phyloP scores from a whole-genome alignment of 2,888 invertebrate species.

The Pristionchus mayeri region DNA sequence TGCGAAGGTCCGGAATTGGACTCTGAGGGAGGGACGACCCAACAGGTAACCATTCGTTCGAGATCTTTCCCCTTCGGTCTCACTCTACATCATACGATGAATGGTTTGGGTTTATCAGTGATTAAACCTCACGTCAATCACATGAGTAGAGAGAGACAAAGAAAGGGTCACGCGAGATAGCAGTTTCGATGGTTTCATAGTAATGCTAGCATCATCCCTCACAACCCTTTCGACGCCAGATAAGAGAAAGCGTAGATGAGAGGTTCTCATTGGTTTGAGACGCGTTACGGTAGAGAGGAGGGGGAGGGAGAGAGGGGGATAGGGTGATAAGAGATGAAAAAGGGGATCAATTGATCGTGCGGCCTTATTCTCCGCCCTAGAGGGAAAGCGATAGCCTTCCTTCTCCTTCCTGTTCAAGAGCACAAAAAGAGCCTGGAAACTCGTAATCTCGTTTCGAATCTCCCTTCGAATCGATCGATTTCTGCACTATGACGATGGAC shows the following conservation, averaged over 20 bases:
- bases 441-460: slow-evolving; percentile 26
- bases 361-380: slow-evolving; percentile 43
- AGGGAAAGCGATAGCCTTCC: slow-evolving; percentile 2
- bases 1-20: slow-evolving; percentile 76
- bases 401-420: slow-evolving; percentile 13
- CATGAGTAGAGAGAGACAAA: too few species aligned
- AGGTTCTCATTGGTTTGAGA: slow-evolving; percentile 33
- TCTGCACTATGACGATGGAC: slow-evolving; percentile 14
- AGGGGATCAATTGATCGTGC: slow-evolving; percentile 28
- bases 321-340: slow-evolving; percentile 19
- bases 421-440: slow-evolving; percentile 7
- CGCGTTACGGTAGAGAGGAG: neutral
- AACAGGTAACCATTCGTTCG: slow-evolving; percentile 61
- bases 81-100: too few species aligned
- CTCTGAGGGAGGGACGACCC: slow-evolving; percentile 74
- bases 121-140: too few species aligned
- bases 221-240: neutral
- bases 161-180: neutral
- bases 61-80: too few species aligned
- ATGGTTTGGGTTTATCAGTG: too few species aligned
- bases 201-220: slow-evolving; percentile 12
- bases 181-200: slow-evolving; percentile 29
- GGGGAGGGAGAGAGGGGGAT: neutral
- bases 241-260: neutral
- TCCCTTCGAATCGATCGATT: neutral